Evolutionary conservation across 37 sponge, comb jelly and placozoan genomes (phyloP), one percentile per base, ranked within the genome.

Genomic region (Eunapius fragilis): DNA sequence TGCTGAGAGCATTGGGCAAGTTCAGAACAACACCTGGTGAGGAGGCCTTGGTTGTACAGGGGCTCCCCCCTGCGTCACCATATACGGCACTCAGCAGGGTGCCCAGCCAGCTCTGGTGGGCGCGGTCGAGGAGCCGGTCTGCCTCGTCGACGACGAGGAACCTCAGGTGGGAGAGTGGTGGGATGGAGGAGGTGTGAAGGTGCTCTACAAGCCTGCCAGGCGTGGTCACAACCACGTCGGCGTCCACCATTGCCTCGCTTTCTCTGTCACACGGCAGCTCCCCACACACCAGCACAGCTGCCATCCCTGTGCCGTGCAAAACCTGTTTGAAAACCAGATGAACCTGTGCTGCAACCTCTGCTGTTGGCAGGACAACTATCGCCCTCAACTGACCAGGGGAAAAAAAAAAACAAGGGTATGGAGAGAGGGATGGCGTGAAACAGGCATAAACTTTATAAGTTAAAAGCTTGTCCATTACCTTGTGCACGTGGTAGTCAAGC

Each of bases 111-210:
- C 85, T 89, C 27, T 95, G 87, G 81, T 85, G 93, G 14, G 87
- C 71, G 74, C 91, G 92, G 30, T 91, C 91, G 14, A 99, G 69
- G 32, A 99, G 79, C 31, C 92, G 82, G 70, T 99, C 99, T 36
- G 94, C 97, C 72, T 99, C 99, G 80, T 99, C 99, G 0, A 99
- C 78, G 25, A 99, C 96, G 33, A 99, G 83, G 78, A 83, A 99
- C 14, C 96, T 82, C 0, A 99, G 74, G 37, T 86, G 80, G 23
- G 50, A 85, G 35, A 27, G 30, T 24, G 25, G 74, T 19, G 74
- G 71, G 2, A 27, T 19, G 47, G 58, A 24, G 24, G 38, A 37
- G 68, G 25, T 50, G 49, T 72, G 31, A 31, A 94, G 32, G 79
- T 95, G 92, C 67, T 95, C 91, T 14, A 90, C 92, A 22, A 99